Evolutionary conservation across 2,888 invertebrate genomes (phyloP), one percentile per base, ranked within the genome.

Genomic region (Drosophila leonis): DNA sequence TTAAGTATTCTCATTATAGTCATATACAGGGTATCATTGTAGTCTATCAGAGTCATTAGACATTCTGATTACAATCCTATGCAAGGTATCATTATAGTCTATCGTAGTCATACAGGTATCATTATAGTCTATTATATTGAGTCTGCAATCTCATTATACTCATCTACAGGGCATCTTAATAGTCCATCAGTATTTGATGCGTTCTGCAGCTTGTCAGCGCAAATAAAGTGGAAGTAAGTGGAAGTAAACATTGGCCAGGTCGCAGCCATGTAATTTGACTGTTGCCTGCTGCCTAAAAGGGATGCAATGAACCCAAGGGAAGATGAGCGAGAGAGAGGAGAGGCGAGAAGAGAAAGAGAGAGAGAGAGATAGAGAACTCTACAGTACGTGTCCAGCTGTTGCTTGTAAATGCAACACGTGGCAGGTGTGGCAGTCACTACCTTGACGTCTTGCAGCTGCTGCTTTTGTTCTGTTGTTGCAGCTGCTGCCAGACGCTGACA

Each of bases 221-320:
- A 79, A 72, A 82, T 75, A 83, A 82, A 71, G 68, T 80, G 83
- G 78, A 78, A 69, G 68, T 78, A 83, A 83, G 71, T 84, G 75
- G 76, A 75, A 68, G 80, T 78, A 80, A 80, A 80, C 79, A 80
- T 80, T 78, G 71, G 64, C 82, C 71, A 75, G 72, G 70, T 78
- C 48, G 80, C 71, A 64, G 72, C 54, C 84, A 68, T 89, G 89
- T 89, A 86, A 84, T 84, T 84, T 89, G 83, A 65, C 83, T 72
- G 64, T 69, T 72, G 69, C 55, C 56, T 63, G 65, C 57, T 75
- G 76, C 48, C 31, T 29, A 41, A 49, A 66, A 61, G 70, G 70
- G 70, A 64, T 67, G 75, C 77, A 72, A 39, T 75, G 69, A 68
- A 65, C 64, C 27, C 65, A 7, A 29, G 29, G n/a, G 24, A 33